Evolutionary conservation across 2,888 invertebrate genomes (phyloP), one percentile per base, ranked within the genome.

Genomic region (Idaea straminata): DNA sequence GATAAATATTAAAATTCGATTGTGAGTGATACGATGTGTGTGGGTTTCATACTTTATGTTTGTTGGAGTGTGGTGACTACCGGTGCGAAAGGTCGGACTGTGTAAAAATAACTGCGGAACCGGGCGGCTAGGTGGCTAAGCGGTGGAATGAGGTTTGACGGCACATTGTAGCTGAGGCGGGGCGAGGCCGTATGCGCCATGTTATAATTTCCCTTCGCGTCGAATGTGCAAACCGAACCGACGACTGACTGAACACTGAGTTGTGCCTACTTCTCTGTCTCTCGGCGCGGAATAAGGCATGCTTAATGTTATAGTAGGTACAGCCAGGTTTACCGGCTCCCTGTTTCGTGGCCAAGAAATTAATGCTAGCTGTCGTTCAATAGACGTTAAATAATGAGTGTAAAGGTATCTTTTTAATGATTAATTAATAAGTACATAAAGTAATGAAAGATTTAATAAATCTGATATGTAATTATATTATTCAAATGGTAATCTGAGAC

Each of bases 31-130:
- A 80, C 79, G 65, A 74, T 66, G 86, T 87, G 89, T 79, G 77
- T 87, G 89, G 79, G 77, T 81, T 82, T 81, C 25, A 25, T 25
- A 84, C 80, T 81, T 83, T 85, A 83, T 47, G 47, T 81, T 80
- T 82, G 82, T 81, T 84, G 84, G 85, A 90, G 91, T 91, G 91
- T 85, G 86, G 89, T 91, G 89, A 89, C 88, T 88, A 91, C 85
- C 89, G 92, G 90, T 92, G 92, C 91, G 91, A 92, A 91, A 92
- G 92, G 91, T 92, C 91, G 91, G 89, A 83, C 88, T 89, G 92
- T 91, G 92, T 92, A 92, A 92, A 92, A 92, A 92, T 92, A 92
- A 91, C 91, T 90, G 91, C 92, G 92, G 91, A 91, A 92, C 89
- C 89, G 88, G 86, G 90, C 90, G 86, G 47, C 91, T 89, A 89